Base-by-base conservation (phyloP, 2,113 vertebrate species). In the Eclectus roratus region DNA sequence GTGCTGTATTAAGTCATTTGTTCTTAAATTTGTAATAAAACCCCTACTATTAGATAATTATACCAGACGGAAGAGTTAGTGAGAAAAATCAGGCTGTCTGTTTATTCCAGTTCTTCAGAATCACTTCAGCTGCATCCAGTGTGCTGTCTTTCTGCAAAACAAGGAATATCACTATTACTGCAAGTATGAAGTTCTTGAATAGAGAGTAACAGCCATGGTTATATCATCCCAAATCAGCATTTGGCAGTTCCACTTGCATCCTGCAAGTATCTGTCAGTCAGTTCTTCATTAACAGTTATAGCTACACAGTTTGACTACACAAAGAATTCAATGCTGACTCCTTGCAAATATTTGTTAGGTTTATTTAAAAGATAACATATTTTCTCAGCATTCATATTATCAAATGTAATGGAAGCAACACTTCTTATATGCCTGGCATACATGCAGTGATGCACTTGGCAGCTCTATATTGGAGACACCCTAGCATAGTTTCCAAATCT, bases 61-160 rank as follows among this genome's bases (percentile, higher is more conserved):
- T 13, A 90, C 53, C 37, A 11, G 56, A 76, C 53, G 44, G 55
- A 93, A 83, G 50, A 49, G 37, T 39, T 85, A 89, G 55, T 39
- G 31, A 24, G 31, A 47, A 29, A 50, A 46, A 83, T 97, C 69
- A 97, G 56, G 41, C 72, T 80, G 76, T 91, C 56, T 88, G 73
- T 81, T 97, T 98, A 47, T 53, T 98, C 99, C 99, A 99, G 79
- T 98, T 98, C 95, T 98, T 99, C 95, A 99, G 90, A 92, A 99
- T 99, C 77, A 88, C 93, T 87, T 97, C 98, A 46, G 99, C 99
- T 93, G 99, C 99, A 84, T 99, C 98, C 28, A 99, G 96, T 6
- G 99, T 99, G 76, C 98, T 98, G 77, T 99, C 98, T 98, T 98
- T 97, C 99, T 99, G 98, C 95, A 98, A 94, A 97, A 94, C 27